These are phyloP conservation scores for Bembecia ichneumoniformis DNA, from an alignment of 2,888 invertebrate species.

Conservation along the genomic window DNA sequence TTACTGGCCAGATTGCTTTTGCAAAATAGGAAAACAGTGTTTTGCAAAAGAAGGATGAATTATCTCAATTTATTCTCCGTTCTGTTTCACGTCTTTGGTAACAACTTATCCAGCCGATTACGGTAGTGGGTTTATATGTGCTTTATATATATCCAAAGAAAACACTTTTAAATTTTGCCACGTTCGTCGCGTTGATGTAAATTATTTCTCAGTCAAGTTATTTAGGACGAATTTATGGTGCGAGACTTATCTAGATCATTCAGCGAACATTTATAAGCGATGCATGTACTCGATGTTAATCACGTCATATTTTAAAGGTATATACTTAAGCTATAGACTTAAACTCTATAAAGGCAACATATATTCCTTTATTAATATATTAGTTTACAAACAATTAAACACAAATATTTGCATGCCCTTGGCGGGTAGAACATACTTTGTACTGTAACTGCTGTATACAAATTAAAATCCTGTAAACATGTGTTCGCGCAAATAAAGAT, in stretches of 20 bases:
- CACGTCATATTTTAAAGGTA: too few species aligned
- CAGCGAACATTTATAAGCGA: conserved; percentile 1
- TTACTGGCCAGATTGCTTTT: conserved; percentile 1
- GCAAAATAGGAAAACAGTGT: conserved; percentile 4
- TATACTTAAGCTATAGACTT: too few species aligned
- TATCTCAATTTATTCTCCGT: conserved; percentile 6
- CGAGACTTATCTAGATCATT: conserved; percentile 12
- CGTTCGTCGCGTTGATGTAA: conserved; percentile 4
- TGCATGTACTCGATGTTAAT: too few species aligned
- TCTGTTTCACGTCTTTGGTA: conserved; percentile 20
- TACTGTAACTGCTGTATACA: too few species aligned
- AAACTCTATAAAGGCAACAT: too few species aligned
- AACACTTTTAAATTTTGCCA: neutral
- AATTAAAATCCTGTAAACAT: too few species aligned
- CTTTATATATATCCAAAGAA: neutral
- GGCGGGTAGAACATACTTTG: too few species aligned
- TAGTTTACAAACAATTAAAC: too few species aligned
- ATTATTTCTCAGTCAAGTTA: conserved; percentile 17
- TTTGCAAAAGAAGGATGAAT: conserved; percentile 7
- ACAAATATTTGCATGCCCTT: too few species aligned
- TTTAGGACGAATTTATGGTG: conserved; percentile 14
- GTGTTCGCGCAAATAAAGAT: too few species aligned
- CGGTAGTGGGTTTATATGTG: neutral
- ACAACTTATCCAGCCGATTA: conserved; percentile 8
- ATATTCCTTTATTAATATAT: too few species aligned